These are phyloP conservation scores for Hepsetus odoe DNA, from an alignment of 2,113 vertebrate species.

Conservation along the genomic window DNA sequence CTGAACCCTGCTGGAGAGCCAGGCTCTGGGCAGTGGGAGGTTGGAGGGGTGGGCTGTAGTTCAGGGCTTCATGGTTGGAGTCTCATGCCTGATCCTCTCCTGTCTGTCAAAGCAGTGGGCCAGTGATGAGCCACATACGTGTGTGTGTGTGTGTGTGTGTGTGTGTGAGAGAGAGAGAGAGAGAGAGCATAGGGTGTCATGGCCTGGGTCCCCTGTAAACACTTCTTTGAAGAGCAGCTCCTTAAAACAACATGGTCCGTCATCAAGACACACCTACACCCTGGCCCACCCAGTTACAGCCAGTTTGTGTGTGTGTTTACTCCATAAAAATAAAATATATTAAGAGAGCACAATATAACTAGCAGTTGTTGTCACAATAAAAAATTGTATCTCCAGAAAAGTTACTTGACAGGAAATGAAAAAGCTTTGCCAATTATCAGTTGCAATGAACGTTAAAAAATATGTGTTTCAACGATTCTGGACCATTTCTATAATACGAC, in stretches of 20 bases:
- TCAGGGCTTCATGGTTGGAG: neutral
- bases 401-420: too few species aligned
- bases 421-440: too few species aligned
- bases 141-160: slow-evolving; percentile 6
- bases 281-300: slow-evolving; percentile 72
- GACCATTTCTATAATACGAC: too few species aligned
- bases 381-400: too few species aligned
- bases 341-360: too few species aligned
- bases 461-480: too few species aligned
- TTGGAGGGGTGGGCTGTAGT: slow-evolving; percentile 44
- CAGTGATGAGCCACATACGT: slow-evolving; percentile 11
- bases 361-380: too few species aligned
- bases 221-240: slow-evolving; percentile 73
- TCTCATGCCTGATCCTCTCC: neutral
- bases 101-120: slow-evolving; percentile 58
- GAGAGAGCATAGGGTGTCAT: slow-evolving; percentile 15
- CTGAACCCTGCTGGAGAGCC: slow-evolving; percentile 50
- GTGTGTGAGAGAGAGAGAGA: slow-evolving; percentile 44
- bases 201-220: slow-evolving; percentile 69
- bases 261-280: slow-evolving; percentile 61
- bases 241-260: slow-evolving; percentile 65
- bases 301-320: slow-evolving; percentile 16
- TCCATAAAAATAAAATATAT: neutral
- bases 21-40: slow-evolving; percentile 54
- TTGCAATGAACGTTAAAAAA: too few species aligned